phyloP scores from a whole-genome alignment of 1,140 invertebrate species.

The Chionoecetes opilio region DNA sequence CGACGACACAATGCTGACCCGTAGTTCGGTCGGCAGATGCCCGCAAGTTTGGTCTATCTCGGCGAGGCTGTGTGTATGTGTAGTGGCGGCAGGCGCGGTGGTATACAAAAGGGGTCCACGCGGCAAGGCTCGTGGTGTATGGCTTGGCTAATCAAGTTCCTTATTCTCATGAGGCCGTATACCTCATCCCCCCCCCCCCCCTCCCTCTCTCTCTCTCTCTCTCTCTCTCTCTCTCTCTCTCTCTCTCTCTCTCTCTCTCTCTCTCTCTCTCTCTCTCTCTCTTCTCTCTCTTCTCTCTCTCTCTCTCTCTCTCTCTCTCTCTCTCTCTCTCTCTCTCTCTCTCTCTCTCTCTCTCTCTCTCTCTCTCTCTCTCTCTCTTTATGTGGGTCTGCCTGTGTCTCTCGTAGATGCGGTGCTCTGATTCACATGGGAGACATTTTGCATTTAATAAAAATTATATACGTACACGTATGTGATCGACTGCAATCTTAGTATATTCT shows the following conservation, averaged over 20 bases:
- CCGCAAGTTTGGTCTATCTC: neutral
- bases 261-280: slow-evolving; percentile 24
- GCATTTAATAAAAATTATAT: too few species aligned
- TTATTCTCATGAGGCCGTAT: neutral
- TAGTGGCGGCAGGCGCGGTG: too few species aligned
- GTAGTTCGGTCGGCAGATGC: neutral
- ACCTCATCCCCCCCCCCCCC: neutral
- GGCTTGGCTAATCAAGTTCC: too few species aligned
- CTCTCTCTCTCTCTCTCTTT: slow-evolving; percentile 42
- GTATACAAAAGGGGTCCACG: too few species aligned
- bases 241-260: neutral
- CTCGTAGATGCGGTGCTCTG: too few species aligned
- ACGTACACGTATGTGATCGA: too few species aligned
- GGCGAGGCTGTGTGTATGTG: neutral
- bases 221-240: slow-evolving; percentile 33
- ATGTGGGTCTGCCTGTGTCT: neutral
- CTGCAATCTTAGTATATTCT: too few species aligned
- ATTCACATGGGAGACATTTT: too few species aligned
- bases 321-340: slow-evolving; percentile 53
- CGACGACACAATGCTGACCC: slow-evolving; percentile 12
- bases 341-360: slow-evolving; percentile 36
- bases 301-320: slow-evolving; percentile 53
- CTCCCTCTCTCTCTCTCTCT: slow-evolving; percentile 50
- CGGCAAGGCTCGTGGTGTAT: too few species aligned
- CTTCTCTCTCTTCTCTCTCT: slow-evolving; percentile 15